phyloP scores from a whole-genome alignment of 1,140 invertebrate genomes.

The Penaeus japonicus region DNA sequence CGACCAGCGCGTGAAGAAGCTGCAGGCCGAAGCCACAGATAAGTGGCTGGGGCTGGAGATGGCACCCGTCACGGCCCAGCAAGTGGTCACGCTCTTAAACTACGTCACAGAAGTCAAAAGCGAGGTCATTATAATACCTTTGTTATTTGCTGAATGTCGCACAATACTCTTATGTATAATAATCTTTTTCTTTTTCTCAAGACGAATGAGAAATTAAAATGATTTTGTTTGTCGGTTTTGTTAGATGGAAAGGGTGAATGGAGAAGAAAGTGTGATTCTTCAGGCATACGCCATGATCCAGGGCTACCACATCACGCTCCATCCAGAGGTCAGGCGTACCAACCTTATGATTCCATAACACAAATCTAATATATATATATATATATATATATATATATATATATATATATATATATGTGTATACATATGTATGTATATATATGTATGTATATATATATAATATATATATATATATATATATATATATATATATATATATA shows the following conservation, averaged over 20 bases:
- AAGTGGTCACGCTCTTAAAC: constrained; percentile 54
- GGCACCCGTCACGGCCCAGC: constrained; percentile 55
- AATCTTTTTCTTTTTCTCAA: too few relatives aligned
- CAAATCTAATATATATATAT: background rate
- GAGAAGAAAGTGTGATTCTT: constrained; percentile 31
- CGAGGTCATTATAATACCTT: too few relatives aligned
- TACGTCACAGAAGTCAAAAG: constrained; percentile 50
- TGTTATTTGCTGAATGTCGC: too few relatives aligned
- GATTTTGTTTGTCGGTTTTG: background rate
- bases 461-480: too few relatives aligned
- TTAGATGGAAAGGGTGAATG: constrained; percentile 34
- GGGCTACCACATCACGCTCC: constrained; percentile 45
- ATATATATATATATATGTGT: constrained; percentile 1
- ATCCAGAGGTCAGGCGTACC: constrained; percentile 33
- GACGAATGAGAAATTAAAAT: background rate
- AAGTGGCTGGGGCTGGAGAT: constrained; percentile 55
- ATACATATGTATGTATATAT: background rate
- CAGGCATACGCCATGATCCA: constrained; percentile 47
- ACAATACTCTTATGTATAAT: too few relatives aligned
- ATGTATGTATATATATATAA: too few relatives aligned
- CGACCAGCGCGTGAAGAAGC: constrained; percentile 29
- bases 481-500: too few relatives aligned
- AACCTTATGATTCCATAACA: background rate
- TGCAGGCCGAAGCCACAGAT: constrained; percentile 46
- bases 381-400: background rate